Evolutionary conservation across 2,888 invertebrate species (phyloP), one percentile per base, ranked within the genome.

Genomic region (Tenthredo distinguenda): DNA sequence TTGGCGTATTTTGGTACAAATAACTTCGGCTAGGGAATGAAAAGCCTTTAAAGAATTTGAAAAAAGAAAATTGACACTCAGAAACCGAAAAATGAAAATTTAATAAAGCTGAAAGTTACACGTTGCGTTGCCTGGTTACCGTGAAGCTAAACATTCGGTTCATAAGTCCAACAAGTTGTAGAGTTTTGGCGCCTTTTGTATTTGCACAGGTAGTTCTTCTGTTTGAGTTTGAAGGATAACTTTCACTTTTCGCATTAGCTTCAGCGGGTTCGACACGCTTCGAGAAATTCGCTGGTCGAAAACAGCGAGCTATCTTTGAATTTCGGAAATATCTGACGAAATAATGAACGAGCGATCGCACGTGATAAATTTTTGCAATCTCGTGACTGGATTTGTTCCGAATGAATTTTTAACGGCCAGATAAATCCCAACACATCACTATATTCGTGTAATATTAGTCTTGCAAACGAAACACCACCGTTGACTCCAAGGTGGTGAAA

Each of bases 101-200:
- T 15, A 9, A 55, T 55, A 31, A 77, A 18, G 10, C 34, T 18
- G 7, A 55, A 34, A 50, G 34, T 34, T 50, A 15, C 18, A 31
- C 55, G 34, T 55, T 31, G 26, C 77, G 47, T 77, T 50, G 34
- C 77, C 77, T 31, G 9, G 77, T 18, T 62, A 81, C 58, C 10
- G 62, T 21, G n/a, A 34, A 55, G 77, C 31, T 34, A 34, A 77
- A 55, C 77, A 77, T 21, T 50, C 77, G 18, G 18, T 34, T 55
- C 31, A 31, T n/a, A 62, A 81, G 62, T 81, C 81, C 81, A 81
- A 81, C 81, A 81, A 81, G 81, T 81, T 81, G 81, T 31, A 40
- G 81, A 62, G 40, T 62, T 79, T 34, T 34, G 26, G 34, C 77
- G 47, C 26, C 31, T 1, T 31, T 62, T 62, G 62, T 62, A 77